Evolutionary conservation across 2,113 vertebrate genomes (phyloP).

Genomic region (Peromyscus maniculatus): DNA sequence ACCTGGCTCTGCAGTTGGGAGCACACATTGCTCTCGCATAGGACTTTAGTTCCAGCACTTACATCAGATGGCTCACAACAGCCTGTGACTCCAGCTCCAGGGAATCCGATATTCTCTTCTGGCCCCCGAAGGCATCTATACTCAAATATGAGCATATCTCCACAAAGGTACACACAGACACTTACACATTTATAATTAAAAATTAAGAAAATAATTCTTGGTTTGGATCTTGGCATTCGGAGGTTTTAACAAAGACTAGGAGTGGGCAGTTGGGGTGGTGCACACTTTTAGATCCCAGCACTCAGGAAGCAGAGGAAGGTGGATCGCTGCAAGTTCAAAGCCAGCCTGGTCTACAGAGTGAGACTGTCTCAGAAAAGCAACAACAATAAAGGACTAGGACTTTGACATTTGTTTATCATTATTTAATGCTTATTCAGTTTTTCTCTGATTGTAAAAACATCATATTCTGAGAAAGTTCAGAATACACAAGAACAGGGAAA

Average conservation of each 20-base stretch:
- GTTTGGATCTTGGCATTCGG: background rate
- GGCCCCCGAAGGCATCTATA: background rate
- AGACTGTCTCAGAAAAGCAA: background rate
- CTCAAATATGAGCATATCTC: background rate
- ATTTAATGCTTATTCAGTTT: background rate
- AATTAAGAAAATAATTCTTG: background rate
- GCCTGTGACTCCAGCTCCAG: background rate
- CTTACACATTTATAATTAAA: background rate
- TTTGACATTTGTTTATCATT: background rate
- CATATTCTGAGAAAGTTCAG: background rate
- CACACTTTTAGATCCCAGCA: background rate
- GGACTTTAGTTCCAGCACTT: background rate
- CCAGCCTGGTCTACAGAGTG: background rate
- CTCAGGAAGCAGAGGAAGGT: background rate
- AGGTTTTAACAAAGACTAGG: background rate
- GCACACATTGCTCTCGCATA: background rate
- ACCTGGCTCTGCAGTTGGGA: background rate
- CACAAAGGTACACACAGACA: background rate
- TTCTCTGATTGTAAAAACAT: background rate
- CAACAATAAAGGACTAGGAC: background rate
- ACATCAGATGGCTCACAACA: background rate
- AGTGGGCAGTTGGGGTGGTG: background rate
- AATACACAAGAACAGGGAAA: background rate
- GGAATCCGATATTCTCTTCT: background rate
- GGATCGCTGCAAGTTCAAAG: background rate